Conservation (phyloP, 2,797 vertebrate genomes). For the Crocidura indochinensis region DNA sequence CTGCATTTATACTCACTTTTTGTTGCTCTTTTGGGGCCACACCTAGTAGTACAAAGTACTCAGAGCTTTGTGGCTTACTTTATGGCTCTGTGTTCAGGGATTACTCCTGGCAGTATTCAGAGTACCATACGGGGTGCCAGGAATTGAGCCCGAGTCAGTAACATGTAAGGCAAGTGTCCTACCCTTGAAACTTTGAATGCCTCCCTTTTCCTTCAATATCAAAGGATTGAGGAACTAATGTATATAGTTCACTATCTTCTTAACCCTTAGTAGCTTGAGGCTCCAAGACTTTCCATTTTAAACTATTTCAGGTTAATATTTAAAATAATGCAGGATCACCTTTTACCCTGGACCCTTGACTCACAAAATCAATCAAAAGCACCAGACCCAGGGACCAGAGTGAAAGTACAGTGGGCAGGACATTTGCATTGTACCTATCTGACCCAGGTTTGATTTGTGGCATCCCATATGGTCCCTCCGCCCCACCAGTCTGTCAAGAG, state of each 20-base stretch:
- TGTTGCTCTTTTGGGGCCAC: too few species aligned
- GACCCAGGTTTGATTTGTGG: too few species aligned
- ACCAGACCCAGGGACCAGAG: not conserved
- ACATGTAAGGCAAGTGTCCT: not conserved
- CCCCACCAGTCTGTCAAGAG: too few species aligned
- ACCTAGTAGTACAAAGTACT: too few species aligned
- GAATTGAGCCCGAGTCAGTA: too few species aligned
- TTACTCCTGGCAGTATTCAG: too few species aligned
- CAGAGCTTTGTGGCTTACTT: too few species aligned
- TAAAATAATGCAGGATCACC: constrained; percentile 22
- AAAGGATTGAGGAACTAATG: not conserved
- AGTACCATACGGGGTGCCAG: too few species aligned
- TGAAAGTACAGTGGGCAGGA: too few species aligned
- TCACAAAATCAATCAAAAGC: constrained; percentile 39
- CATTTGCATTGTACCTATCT: too few species aligned
- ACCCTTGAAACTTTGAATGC: not conserved
- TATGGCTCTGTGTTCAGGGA: too few species aligned
- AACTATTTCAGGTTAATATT: constrained; percentile 33
- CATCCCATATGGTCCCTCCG: too few species aligned
- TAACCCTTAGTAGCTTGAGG: not conserved
- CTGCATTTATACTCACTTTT: not conserved
- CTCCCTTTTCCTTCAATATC: not conserved
- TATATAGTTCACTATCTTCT: not conserved
- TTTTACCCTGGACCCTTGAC: constrained; percentile 48
- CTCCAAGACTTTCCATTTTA: not conserved